These are phyloP conservation scores for Helicoverpa armigera DNA, from an alignment of 1,140 invertebrate species.

Conservation along the genomic window DNA sequence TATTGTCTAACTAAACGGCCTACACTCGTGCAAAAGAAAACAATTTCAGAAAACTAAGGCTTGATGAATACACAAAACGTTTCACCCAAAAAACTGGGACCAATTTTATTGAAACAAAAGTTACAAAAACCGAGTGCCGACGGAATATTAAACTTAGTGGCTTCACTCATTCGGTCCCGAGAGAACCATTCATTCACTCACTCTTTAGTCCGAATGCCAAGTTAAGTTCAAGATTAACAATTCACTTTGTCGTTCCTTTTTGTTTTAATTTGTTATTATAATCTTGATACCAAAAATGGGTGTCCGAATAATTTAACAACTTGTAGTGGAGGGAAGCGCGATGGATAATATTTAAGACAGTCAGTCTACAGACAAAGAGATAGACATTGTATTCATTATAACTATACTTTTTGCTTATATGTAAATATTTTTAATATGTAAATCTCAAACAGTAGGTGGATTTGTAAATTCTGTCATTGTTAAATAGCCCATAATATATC, in stretches of 20 bases:
- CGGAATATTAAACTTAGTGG: conserved; percentile 44
- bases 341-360: background rate
- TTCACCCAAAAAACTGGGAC: conserved; percentile 5
- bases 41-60: conserved; percentile 14
- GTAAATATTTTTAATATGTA: no score
- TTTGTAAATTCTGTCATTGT: no score
- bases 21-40: background rate
- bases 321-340: background rate
- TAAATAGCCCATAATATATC: no score
- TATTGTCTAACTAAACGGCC: conserved; percentile 12
- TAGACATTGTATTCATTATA: no score
- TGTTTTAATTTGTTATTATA: conserved; percentile 45
- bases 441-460: no score
- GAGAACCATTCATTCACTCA: conserved; percentile 44
- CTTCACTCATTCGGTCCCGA: conserved; percentile 37
- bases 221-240: conserved; percentile 43
- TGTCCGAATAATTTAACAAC: conserved; percentile 15
- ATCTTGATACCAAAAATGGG: conserved; percentile 43
- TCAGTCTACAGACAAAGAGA: background rate
- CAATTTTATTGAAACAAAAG: conserved; percentile 24
- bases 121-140: conserved; percentile 15
- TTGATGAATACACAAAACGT: conserved; percentile 26
- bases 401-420: no score
- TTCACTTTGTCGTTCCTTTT: conserved; percentile 42
- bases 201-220: conserved; percentile 39